Evolutionary conservation across 2,113 vertebrate species (phyloP), one percentile per base, ranked within the genome.

Genomic region (Apodemus speciosus): DNA sequence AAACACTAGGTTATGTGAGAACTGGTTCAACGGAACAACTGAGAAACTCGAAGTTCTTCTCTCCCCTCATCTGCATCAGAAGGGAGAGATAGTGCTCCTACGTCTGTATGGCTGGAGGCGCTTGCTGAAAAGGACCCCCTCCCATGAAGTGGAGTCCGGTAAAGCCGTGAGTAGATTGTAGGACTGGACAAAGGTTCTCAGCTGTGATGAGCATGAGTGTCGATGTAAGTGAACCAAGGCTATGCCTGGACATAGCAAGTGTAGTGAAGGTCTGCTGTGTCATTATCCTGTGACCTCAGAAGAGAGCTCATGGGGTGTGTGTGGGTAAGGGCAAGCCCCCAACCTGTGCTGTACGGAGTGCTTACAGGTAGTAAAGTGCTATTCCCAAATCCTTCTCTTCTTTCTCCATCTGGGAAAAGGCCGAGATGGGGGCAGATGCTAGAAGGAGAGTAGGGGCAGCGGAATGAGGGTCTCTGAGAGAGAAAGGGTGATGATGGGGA

Each of bases 351-450:
- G 38, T 35, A 75, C 0, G 21, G 35, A 76, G 49, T 6, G 4
- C 38, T 6, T 64, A 40, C 60, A 40, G 27, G 60, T 0, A 21
- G 20, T 0, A 0, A 4, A 2, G 2, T 5, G 66, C 79, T 21
- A 16, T 21, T 56, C 25, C 35, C 58, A 35, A 40, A 11, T 40
- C 49, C 14, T 72, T 38, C 27, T 87, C 23, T 25, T 72, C n/a
- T 8, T 20, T 86, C 72, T 16, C 49, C 85, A 71, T 30, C 51
- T 72, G 68, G 23, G 27, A 58, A 71, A 69, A 43, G 85, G n/a
- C n/a, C 43, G 23, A 58, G 23, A 87, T 56, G 68, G 23, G 58
- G 38, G 80, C 58, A 64, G 80, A 27, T 46, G 25, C 13, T 30
- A 62, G 14, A 40, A 62, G 58, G 14, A 9, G 40, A 20, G 60